These are phyloP conservation scores for Baccha elongata DNA, from an alignment of 2,888 invertebrate species.

Conservation along the genomic window DNA sequence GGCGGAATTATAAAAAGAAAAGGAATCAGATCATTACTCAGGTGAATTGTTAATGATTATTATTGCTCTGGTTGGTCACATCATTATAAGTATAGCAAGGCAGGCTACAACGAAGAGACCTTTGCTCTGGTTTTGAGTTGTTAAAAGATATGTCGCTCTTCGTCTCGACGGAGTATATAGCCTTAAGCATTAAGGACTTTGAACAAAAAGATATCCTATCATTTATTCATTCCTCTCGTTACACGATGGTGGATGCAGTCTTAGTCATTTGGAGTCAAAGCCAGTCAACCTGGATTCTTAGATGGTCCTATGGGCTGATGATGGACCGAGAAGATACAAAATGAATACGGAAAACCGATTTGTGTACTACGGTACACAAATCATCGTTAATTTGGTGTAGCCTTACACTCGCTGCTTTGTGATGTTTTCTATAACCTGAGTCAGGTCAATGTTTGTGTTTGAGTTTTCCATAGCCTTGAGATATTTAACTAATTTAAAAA, in stretches of 20 bases:
- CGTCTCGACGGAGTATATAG: background rate
- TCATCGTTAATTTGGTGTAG: slow-evolving; percentile 63
- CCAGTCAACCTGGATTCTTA: too few relatives aligned
- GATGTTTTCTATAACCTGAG: slow-evolving; percentile 6
- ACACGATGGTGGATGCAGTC: slow-evolving; percentile 52
- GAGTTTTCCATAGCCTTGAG: slow-evolving; percentile 21
- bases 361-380: too few relatives aligned
- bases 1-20: slow-evolving; percentile 1
- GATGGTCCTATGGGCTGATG: slow-evolving; percentile 8
- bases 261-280: background rate
- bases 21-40: slow-evolving; percentile 55
- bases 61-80: slow-evolving; percentile 42
- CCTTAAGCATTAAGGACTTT: slow-evolving; percentile 48
- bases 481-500: slow-evolving; percentile 53
- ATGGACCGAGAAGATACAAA: slow-evolving; percentile 27
- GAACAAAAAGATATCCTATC: slow-evolving; percentile 56
- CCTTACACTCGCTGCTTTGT: slow-evolving; percentile 32
- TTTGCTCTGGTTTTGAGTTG: slow-evolving; percentile 32
- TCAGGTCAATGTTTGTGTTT: slow-evolving; percentile 35
- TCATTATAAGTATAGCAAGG: slow-evolving; percentile 4
- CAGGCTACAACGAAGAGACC: slow-evolving; percentile 17
- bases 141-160: background rate
- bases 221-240: slow-evolving; percentile 68
- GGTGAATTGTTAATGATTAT: slow-evolving; percentile 64
- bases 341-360: slow-evolving; percentile 43